Conservation (phyloP, 2,888 invertebrate species). For the Axea sp. region DNA sequence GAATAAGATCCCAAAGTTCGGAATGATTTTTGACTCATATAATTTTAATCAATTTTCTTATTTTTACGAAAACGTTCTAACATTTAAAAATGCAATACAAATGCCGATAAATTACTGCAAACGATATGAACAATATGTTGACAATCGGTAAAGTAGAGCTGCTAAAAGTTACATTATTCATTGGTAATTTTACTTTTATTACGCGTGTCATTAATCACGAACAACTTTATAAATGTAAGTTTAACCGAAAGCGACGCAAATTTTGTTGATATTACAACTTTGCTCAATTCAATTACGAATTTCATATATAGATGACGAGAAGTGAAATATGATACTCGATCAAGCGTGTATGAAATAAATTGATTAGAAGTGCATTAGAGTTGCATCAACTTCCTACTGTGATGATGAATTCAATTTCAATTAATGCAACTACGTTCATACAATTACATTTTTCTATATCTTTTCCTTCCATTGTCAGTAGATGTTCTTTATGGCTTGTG, state of each 20-base stretch:
- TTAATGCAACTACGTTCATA: slow-evolving; percentile 51
- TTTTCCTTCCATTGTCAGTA: slow-evolving; percentile 46
- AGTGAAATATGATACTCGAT: slow-evolving; percentile 7
- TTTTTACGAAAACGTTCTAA: too few species aligned
- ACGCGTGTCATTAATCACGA: too few species aligned
- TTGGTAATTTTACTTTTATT: too few species aligned
- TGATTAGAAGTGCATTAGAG: slow-evolving; percentile 26
- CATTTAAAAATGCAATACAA: not conserved
- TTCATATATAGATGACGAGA: too few species aligned
- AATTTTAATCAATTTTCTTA: too few species aligned
- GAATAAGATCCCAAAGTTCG: too few species aligned
- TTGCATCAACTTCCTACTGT: slow-evolving; percentile 52
- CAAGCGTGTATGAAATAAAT: slow-evolving; percentile 25
- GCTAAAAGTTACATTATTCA: not conserved
- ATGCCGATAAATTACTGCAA: not conserved
- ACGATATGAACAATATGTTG: not conserved
- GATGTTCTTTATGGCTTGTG: slow-evolving; percentile 57
- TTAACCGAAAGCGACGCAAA: too few species aligned
- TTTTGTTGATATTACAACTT: too few species aligned
- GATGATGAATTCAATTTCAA: slow-evolving; percentile 50
- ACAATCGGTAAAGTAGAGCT: not conserved
- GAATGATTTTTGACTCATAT: too few species aligned
- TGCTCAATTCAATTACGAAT: too few species aligned
- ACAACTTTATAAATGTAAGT: too few species aligned
- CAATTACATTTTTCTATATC: slow-evolving; percentile 52